These are phyloP conservation scores for Pseudomyrmex dendroicus DNA, from an alignment of 1,140 invertebrate species.

Conservation along the genomic window DNA sequence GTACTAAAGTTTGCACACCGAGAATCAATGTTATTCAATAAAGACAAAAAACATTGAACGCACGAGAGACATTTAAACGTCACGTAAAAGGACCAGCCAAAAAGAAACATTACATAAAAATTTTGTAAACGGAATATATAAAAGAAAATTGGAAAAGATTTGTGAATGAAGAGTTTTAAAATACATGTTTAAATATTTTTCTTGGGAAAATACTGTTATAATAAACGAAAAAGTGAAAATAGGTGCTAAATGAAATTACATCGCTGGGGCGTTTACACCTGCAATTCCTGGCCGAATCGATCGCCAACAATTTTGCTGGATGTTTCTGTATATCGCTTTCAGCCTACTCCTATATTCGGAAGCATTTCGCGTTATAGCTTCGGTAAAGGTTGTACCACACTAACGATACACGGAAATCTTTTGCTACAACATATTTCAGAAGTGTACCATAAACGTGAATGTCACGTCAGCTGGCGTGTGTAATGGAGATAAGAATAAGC, in stretches of 20 bases:
- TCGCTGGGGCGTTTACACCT: neutral
- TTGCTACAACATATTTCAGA: conserved; percentile 2
- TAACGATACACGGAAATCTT: neutral
- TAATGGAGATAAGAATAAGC: neutral
- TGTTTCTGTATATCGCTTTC: neutral
- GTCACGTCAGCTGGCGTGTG: neutral
- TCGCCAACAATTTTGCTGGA: neutral
- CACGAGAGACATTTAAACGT: too few relatives aligned
- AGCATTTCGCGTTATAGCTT: neutral
- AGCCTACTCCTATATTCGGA: neutral
- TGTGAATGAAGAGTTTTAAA: too few relatives aligned
- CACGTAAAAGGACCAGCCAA: too few relatives aligned
- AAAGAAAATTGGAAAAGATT: too few relatives aligned
- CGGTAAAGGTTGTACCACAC: neutral
- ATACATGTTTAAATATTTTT: neutral
- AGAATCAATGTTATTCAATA: too few relatives aligned
- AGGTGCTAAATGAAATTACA: neutral
- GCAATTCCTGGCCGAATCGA: conserved; percentile 1
- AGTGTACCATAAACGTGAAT: neutral
- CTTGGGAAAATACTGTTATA: neutral
- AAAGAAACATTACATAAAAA: too few relatives aligned
- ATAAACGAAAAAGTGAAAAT: neutral
- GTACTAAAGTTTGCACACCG: neutral
- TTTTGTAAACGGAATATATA: too few relatives aligned
- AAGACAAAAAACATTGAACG: too few relatives aligned